Evolutionary conservation across 2,888 invertebrate genomes (phyloP).

Genomic region (Tinea trinotella): DNA sequence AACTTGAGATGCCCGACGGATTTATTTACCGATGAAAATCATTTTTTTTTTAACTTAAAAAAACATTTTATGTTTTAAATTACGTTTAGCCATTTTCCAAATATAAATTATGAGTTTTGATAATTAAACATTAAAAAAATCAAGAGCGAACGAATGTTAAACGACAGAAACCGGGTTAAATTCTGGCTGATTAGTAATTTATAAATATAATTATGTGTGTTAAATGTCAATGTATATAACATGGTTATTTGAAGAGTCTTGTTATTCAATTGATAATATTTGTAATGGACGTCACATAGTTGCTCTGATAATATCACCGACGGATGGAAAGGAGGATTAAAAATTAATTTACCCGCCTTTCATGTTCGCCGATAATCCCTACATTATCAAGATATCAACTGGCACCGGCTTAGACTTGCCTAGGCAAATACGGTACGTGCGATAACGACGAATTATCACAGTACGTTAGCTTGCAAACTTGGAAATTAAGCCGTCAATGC

Average conservation of each 20-base stretch:
- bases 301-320: conserved; percentile 2
- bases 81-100: too few relatives aligned
- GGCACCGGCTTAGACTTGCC: conserved; percentile 60
- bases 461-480: conserved; percentile 16
- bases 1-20: too few relatives aligned
- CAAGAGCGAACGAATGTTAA: too few relatives aligned
- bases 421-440: conserved; percentile 48
- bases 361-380: conserved; percentile 67
- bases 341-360: conserved; percentile 68
- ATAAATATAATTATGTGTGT: too few relatives aligned
- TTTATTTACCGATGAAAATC: too few relatives aligned
- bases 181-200: too few relatives aligned
- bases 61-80: too few relatives aligned
- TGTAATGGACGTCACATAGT: conserved; percentile 9
- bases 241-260: neutral
- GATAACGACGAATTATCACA: conserved; percentile 58
- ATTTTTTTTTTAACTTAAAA: too few relatives aligned
- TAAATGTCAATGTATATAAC: neutral
- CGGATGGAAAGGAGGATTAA: conserved; percentile 56
- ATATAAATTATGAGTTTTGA: too few relatives aligned
- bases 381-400: conserved; percentile 68
- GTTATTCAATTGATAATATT: neutral
- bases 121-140: too few relatives aligned
- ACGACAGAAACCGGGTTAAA: too few relatives aligned
- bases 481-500: conserved; percentile 11